These are phyloP conservation scores for Odontomyia ornata DNA, from an alignment of 2,888 invertebrate genomes.

Conservation along the genomic window DNA sequence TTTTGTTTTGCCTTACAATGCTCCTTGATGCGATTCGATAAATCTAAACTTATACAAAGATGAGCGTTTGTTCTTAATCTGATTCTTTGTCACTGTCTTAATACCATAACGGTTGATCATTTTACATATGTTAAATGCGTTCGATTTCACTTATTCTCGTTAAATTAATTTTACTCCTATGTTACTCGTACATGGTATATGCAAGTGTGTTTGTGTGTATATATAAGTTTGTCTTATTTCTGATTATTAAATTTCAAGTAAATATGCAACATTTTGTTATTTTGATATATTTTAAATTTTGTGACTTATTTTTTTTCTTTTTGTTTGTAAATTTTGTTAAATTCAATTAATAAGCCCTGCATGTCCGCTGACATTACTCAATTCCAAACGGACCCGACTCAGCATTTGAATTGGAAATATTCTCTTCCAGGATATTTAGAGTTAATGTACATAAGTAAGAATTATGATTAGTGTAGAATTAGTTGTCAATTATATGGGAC, in stretches of 20 bases:
- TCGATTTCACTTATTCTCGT: slow-evolving; percentile 1
- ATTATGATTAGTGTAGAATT: too few species aligned
- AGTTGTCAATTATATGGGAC: too few species aligned
- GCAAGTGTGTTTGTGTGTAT: background rate
- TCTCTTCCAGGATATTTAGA: too few species aligned
- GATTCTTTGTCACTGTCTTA: background rate
- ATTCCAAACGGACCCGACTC: too few species aligned
- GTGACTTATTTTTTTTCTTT: background rate
- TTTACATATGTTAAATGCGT: background rate
- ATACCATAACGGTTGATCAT: background rate
- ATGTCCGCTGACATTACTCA: background rate
- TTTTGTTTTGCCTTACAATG: background rate
- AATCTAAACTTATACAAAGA: background rate
- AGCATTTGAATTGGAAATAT: too few species aligned
- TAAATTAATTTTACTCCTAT: background rate
- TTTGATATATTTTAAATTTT: background rate
- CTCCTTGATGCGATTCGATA: background rate
- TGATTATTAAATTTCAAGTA: background rate
- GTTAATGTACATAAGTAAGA: too few species aligned
- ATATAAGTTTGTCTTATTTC: background rate
- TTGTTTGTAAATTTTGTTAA: background rate
- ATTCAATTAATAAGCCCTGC: background rate
- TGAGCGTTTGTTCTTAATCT: background rate
- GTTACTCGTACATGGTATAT: background rate
- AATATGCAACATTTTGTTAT: background rate